Conservation (phyloP, 2,888 invertebrate species). For the Noctua fimbriata region DNA sequence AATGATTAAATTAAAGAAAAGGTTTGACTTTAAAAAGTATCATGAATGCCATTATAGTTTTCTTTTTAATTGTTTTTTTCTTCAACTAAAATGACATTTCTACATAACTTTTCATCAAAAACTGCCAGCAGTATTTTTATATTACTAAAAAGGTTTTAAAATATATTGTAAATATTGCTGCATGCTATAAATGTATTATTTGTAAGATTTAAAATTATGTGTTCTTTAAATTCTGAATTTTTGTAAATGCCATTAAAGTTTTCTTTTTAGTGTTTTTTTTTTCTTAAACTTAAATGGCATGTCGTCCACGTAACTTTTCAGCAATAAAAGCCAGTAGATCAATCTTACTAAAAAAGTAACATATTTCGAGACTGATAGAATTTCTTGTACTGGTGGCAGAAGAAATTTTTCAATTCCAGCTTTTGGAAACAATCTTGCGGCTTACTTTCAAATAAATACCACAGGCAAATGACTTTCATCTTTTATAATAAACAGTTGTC, state of each 20-base stretch:
- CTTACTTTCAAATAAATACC: constrained; percentile 24
- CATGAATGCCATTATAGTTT: not conserved
- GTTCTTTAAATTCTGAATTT: not conserved
- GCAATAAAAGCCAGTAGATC: not conserved
- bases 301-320: not conserved
- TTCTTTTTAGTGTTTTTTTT: constrained; percentile 7
- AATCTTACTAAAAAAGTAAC: constrained; percentile 8
- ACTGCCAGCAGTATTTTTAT: not conserved
- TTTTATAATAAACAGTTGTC: constrained; percentile 41
- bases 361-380: not conserved
- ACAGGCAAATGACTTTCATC: constrained; percentile 22
- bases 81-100: not conserved
- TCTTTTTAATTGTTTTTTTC: not conserved
- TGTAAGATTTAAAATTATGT: not conserved
- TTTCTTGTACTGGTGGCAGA: not conserved
- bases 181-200: not conserved
- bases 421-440: not conserved
- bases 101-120: not conserved
- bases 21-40: not conserved
- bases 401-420: constrained; percentile 9
- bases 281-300: not conserved
- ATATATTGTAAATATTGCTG: not conserved
- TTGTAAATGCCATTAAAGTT: not conserved
- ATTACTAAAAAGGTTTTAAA: constrained; percentile 1
- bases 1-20: not conserved